Percentiles rank a stretch among this genome's conserved stretches.
Conservation (phyloP, 2,797 vertebrate species). For the Sebastes flavidus region DNA sequence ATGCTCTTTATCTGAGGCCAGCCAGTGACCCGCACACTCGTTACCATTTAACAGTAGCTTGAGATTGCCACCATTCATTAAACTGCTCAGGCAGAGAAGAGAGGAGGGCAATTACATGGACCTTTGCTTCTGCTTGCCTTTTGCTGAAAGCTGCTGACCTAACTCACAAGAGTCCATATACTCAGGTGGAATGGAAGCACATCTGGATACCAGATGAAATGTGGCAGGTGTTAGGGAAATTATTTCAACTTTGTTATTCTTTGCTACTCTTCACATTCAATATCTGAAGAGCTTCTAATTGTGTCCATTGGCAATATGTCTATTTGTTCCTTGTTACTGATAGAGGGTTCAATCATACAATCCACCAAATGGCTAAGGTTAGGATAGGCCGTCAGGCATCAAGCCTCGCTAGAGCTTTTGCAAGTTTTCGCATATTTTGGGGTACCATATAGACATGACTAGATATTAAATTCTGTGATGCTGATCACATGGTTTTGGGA, state of each 20-base stretch:
- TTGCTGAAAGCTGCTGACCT: conserved; percentile 35
- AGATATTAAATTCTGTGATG: no score
- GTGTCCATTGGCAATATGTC: no score
- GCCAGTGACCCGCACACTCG: conserved; percentile 46
- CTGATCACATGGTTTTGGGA: no score
- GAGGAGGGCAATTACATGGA: conserved; percentile 70
- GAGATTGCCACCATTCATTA: conserved; percentile 68
- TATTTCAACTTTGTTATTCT: neutral
- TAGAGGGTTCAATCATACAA: no score
- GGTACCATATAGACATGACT: no score
- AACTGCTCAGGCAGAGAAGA: conserved; percentile 42
- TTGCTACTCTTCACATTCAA: neutral
- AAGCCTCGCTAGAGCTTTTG: no score
- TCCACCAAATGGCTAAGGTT: no score
- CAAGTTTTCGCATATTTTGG: no score
- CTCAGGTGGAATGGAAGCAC: neutral
- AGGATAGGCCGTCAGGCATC: no score
- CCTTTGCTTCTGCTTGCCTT: conserved; percentile 51
- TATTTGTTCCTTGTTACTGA: no score
- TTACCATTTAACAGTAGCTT: conserved; percentile 59
- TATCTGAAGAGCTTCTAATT: neutral
- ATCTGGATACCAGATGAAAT: conserved; percentile 14
- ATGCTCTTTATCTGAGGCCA: conserved; percentile 46
- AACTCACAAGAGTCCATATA: neutral
- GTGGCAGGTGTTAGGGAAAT: neutral